A percentile compares a stretch with the other conserved stretches of the same genome.
Conservation (phyloP, 2,888 invertebrate species). For the Drosophila trichaetosa region DNA sequence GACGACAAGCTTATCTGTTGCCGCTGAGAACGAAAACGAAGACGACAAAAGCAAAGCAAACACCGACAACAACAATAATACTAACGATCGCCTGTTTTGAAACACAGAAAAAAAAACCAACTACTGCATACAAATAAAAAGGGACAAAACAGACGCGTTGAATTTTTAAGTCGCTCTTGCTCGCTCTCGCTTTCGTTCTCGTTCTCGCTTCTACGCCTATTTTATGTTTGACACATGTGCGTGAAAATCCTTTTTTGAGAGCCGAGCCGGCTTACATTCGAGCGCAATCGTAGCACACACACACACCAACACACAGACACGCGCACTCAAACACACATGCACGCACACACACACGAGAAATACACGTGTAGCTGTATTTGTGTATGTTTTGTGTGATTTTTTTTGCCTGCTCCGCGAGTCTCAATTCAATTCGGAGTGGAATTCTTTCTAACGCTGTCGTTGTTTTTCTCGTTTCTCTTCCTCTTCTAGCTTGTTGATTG, state of each 20-base stretch:
- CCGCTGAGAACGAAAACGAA: conserved; percentile 57
- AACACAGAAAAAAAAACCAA: conserved; percentile 24
- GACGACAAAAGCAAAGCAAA: conserved; percentile 80
- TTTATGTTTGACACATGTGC: conserved; percentile 65
- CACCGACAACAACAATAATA: conserved; percentile 44
- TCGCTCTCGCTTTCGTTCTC: background rate
- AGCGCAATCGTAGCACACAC: conserved; percentile 11
- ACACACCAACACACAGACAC: conserved; percentile 1
- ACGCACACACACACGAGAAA: conserved; percentile 11
- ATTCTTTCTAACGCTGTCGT: conserved; percentile 47
- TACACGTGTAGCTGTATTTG: conserved; percentile 63
- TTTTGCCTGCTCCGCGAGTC: conserved; percentile 38
- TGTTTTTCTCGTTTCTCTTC: conserved; percentile 34
- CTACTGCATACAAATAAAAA: conserved; percentile 20
- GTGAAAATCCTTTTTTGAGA: conserved; percentile 62
- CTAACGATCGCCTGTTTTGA: conserved; percentile 62
- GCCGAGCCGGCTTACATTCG: conserved; percentile 17
- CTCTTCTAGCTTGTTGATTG: conserved; percentile 60
- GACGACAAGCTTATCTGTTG: conserved; percentile 69
- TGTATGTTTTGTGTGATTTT: conserved; percentile 9
- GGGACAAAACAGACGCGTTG: conserved; percentile 53
- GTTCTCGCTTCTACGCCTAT: conserved; percentile 12
- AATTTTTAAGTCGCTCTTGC: conserved; percentile 33
- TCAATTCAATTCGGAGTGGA: conserved; percentile 17
- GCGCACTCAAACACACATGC: conserved; percentile 1